Percentiles rank a stretch among this genome's conserved stretches.
These are phyloP conservation scores for Acanthopleura granulata DNA, from an alignment of 2,888 invertebrate genomes.

Conservation along the genomic window DNA sequence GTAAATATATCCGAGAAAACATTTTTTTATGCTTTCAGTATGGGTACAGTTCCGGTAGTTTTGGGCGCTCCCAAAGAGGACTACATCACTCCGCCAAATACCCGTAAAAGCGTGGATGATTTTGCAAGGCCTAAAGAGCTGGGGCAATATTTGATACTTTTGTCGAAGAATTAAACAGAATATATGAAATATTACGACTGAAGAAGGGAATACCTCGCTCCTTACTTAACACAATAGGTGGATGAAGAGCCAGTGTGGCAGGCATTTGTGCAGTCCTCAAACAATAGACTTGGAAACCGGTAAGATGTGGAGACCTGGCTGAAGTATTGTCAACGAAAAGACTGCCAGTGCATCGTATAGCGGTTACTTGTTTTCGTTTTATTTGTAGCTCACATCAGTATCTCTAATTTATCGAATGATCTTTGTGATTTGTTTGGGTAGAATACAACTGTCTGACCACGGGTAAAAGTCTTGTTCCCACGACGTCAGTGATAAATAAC, in stretches of 20 bases:
- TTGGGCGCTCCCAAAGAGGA: conserved; percentile 3
- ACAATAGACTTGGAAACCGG: not conserved
- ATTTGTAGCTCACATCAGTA: too few species aligned
- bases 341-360: not conserved
- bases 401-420: too few species aligned
- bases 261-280: not conserved
- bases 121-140: not conserved
- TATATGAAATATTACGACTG: conserved; percentile 20
- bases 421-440: too few species aligned
- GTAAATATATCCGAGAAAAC: conserved; percentile 10
- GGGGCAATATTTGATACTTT: not conserved
- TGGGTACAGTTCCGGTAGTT: conserved; percentile 19
- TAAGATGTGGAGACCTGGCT: not conserved
- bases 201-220: not conserved
- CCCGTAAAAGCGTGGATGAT: not conserved
- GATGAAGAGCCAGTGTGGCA: not conserved
- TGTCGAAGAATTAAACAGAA: conserved; percentile 11
- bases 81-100: conserved; percentile 12
- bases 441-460: too few species aligned
- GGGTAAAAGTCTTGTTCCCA: too few species aligned
- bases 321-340: not conserved
- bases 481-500: too few species aligned
- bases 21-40: not conserved
- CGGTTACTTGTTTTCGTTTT: too few species aligned
- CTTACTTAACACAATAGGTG: not conserved